phyloP scores from a whole-genome alignment of 2,888 invertebrate genomes.

The Acrobasis repandana region DNA sequence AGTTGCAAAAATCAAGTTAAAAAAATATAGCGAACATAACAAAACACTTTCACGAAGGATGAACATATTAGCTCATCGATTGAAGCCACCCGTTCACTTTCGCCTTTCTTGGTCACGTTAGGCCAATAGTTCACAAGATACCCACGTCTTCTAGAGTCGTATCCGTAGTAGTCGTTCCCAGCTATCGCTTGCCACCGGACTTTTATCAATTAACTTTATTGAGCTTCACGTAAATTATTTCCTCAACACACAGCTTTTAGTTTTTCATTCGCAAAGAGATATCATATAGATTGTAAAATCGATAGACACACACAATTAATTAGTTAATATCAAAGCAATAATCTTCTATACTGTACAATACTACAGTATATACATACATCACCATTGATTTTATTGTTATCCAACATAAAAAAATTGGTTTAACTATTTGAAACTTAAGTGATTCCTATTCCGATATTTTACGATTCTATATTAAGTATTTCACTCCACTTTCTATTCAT shows the following conservation, averaged over 20 bases:
- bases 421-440: conserved; percentile 43
- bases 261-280: neutral
- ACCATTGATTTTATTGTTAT: conserved; percentile 25
- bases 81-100: conserved; percentile 52
- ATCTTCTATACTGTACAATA: conserved; percentile 1
- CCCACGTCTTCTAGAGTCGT: conserved; percentile 28
- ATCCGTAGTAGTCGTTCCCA: conserved; percentile 31
- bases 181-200: conserved; percentile 39
- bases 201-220: conserved; percentile 1
- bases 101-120: conserved; percentile 53
- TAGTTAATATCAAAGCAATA: neutral
- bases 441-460: conserved; percentile 39
- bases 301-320: neutral
- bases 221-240: neutral
- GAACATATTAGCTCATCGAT: conserved; percentile 48
- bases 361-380: no score
- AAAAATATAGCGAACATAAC: conserved; percentile 34
- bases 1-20: neutral
- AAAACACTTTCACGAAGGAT: conserved; percentile 44
- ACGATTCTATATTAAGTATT: conserved; percentile 39
- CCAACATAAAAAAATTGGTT: conserved; percentile 34
- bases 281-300: conserved; percentile 2
- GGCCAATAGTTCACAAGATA: conserved; percentile 50
- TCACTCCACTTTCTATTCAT: conserved; percentile 55
- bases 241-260: neutral